Conservation (phyloP, 1,140 invertebrate genomes). For the Drosophila takahashii region DNA sequence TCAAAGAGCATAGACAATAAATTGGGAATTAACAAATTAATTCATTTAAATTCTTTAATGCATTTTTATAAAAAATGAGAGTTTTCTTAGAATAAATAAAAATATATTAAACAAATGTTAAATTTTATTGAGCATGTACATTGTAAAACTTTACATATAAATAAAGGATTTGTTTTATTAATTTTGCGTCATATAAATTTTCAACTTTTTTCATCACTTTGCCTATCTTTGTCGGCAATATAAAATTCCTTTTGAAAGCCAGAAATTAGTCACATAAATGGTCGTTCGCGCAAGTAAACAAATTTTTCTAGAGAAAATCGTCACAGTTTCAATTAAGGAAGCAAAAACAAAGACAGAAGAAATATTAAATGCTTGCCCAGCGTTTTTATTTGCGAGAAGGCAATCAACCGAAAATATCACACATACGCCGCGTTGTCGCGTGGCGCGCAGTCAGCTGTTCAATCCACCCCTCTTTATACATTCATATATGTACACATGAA, state of each 20-base stretch:
- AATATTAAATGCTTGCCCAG: conserved; percentile 4
- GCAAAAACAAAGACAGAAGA: background rate
- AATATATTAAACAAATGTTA: too few species aligned
- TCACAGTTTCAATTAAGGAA: conserved; percentile 16
- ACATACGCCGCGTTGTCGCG: conserved; percentile 65
- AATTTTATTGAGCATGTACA: too few species aligned
- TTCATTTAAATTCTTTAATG: too few species aligned
- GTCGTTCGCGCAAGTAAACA: conserved; percentile 2
- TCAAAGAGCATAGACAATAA: background rate
- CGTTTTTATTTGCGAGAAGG: conserved; percentile 24
- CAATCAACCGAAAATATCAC: conserved; percentile 45
- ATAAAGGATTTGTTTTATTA: background rate
- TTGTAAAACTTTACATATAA: background rate
- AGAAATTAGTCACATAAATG: conserved; percentile 8
- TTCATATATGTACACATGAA: background rate
- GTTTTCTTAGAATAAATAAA: background rate
- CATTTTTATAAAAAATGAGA: too few species aligned
- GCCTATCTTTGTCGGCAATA: background rate
- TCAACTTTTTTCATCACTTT: background rate
- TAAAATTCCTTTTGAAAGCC: conserved; percentile 1
- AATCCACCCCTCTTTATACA: background rate
- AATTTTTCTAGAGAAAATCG: conserved; percentile 18
- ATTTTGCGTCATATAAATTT: background rate
- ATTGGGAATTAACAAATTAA: too few species aligned
- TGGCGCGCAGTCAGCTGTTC: conserved; percentile 30